A percentile compares a stretch with the other conserved stretches of the same genome.
Evolutionary conservation across 2,797 vertebrate genomes (phyloP).

Genomic region (Luscinia luscinia): DNA sequence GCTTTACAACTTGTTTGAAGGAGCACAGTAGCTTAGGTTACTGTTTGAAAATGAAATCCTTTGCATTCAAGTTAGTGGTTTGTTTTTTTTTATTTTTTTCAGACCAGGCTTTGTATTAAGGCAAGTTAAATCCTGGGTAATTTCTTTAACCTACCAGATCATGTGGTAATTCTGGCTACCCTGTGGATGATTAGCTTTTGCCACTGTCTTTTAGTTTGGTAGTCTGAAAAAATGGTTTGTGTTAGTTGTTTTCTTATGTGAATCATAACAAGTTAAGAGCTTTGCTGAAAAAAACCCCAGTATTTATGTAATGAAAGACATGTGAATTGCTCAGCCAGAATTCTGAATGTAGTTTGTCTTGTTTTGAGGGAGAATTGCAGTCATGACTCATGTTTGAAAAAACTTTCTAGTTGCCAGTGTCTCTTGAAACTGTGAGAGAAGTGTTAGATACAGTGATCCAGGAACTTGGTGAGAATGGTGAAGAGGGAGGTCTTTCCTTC

Average conservation of each 20-base stretch:
- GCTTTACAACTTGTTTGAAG: background rate
- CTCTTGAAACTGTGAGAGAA: conserved; percentile 90
- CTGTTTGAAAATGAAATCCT: background rate
- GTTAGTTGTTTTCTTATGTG: background rate
- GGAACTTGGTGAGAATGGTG: conserved; percentile 86
- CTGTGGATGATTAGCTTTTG: background rate
- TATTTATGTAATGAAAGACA: background rate
- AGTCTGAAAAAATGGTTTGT: background rate
- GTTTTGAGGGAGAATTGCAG: background rate
- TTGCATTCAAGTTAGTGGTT: background rate
- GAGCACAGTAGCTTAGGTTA: background rate
- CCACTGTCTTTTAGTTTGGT: background rate
- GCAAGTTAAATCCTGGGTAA: background rate
- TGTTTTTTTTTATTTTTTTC: background rate
- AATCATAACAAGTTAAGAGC: background rate
- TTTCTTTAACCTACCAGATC: background rate
- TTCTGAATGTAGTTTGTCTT: background rate
- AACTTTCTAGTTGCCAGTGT: conserved; percentile 85
- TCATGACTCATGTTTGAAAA: background rate
- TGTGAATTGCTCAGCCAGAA: background rate
- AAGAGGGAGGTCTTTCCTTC: conserved; percentile 78
- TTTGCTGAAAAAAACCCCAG: background rate
- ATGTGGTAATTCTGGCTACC: background rate
- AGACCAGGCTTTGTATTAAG: background rate
- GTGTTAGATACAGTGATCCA: conserved; percentile 91